A percentile compares a stretch with the other conserved stretches of the same genome.
Conservation (phyloP, 2,888 invertebrate genomes). For the Nomada flava region DNA sequence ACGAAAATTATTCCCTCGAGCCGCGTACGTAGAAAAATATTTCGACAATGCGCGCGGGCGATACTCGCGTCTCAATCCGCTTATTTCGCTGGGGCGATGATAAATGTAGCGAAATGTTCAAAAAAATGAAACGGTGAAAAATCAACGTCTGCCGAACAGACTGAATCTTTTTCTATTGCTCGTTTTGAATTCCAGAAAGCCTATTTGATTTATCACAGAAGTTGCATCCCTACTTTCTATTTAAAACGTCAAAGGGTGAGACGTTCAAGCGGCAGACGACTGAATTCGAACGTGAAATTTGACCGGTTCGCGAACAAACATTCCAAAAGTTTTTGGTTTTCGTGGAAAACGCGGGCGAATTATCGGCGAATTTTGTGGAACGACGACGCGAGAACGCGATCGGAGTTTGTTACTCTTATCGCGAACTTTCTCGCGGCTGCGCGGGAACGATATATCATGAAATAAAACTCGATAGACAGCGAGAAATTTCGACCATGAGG, state of each 20-base stretch:
- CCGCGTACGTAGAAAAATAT: background rate
- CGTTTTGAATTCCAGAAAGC: background rate
- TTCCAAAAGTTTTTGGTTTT: conserved; percentile 1
- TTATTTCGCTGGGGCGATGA: background rate
- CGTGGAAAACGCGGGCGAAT: background rate
- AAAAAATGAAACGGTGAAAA: background rate
- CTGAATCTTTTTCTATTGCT: background rate
- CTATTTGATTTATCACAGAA: background rate
- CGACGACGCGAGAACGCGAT: background rate
- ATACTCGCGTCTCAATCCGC: too few relatives aligned
- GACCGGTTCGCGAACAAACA: background rate
- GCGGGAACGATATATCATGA: background rate
- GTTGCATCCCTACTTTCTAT: background rate
- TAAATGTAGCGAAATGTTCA: background rate
- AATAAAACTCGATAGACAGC: background rate
- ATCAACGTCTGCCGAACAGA: too few relatives aligned
- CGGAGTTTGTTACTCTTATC: conserved; percentile 22
- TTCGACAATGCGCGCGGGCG: background rate
- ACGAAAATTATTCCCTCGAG: background rate
- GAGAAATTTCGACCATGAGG: background rate
- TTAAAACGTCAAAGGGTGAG: background rate
- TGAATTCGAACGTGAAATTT: conserved; percentile 15
- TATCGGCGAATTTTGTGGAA: background rate
- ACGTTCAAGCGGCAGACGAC: background rate
- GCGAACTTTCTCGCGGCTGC: background rate